Evolutionary conservation across 2,888 invertebrate genomes (phyloP).

Genomic region (Vandiemenella viatica): DNA sequence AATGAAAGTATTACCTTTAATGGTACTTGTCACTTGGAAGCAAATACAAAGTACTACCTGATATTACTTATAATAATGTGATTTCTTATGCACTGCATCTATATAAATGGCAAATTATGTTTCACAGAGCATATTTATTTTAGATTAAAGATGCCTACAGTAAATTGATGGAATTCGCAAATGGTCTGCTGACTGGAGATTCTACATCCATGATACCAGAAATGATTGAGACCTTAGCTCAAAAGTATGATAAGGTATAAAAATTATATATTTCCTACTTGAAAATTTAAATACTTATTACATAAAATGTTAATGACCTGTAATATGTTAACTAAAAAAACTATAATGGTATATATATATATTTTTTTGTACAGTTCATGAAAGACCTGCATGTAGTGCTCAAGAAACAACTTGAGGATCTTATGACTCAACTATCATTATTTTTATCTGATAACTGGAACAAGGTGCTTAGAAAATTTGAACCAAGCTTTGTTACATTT

Average conservation of each 20-base stretch:
- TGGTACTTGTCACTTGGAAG: too few relatives aligned
- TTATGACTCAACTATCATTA: slow-evolving; percentile 53
- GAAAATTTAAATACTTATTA: neutral
- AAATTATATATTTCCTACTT: neutral
- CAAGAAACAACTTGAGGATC: slow-evolving; percentile 55
- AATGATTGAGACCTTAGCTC: slow-evolving; percentile 49
- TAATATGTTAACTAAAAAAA: neutral
- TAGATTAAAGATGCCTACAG: slow-evolving; percentile 52
- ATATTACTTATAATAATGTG: too few relatives aligned
- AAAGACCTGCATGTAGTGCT: slow-evolving; percentile 56
- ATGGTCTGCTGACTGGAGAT: slow-evolving; percentile 56
- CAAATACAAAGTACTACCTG: too few relatives aligned
- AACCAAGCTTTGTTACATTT: slow-evolving; percentile 62
- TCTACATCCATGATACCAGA: slow-evolving; percentile 55
- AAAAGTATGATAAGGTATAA: slow-evolving; percentile 50
- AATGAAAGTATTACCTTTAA: too few relatives aligned
- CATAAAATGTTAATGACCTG: neutral
- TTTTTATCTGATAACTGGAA: slow-evolving; percentile 57
- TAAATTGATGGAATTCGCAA: slow-evolving; percentile 51
- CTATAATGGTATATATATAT: neutral
- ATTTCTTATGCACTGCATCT: too few relatives aligned
- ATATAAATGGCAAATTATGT: too few relatives aligned
- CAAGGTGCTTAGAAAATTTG: slow-evolving; percentile 51
- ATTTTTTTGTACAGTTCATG: slow-evolving; percentile 33
- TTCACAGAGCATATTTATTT: too few relatives aligned